These are phyloP conservation scores for human DNA, from an alignment of 2,113 vertebrate species.

Conservation along the genomic window GRCh38 chr6:151423001-151423500, in stretches of 20 bases:
- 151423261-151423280: background rate
- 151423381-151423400: background rate
- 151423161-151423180: background rate
- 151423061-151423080: background rate
- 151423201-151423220: background rate
- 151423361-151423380: background rate
- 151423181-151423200: background rate
- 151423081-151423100: background rate
- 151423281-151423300: background rate
- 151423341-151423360: background rate
- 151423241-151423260: background rate
- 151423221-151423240: background rate
- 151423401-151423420: background rate
- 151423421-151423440: background rate
- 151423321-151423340: background rate
- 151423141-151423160: background rate
- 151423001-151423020: fast-evolving
- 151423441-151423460: background rate
- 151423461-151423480: background rate
- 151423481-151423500: background rate
- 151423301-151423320: background rate
- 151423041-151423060: fast-evolving
- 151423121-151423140: background rate
- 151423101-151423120: background rate
- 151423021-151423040: background rate